Evolutionary conservation across 2,888 invertebrate species (phyloP), one percentile per base, ranked within the genome.

Genomic region (Luperina nickerlii): DNA sequence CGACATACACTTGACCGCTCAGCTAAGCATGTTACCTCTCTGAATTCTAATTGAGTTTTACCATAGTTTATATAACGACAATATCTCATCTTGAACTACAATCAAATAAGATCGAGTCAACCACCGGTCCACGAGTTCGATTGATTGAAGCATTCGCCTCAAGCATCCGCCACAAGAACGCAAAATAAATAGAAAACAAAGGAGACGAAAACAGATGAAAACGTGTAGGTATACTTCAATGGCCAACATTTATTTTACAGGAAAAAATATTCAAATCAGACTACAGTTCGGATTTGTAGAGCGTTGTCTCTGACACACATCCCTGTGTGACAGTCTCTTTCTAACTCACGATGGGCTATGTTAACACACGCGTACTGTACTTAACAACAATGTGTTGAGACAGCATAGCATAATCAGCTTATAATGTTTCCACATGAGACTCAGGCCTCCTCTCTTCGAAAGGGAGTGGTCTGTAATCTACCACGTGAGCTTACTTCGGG

Each of bases 121-220:
- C 24, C 11, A n/a, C 24, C n/a, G 45, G 6, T 62, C 27, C 51
- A 78, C 42, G 70, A 57, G 70, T 48, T 81, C 18, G 42, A 48
- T 70, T 57, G 76, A 69, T 51, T 45, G 32, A 60, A 70, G n/a
- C 20, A 69, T 77, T 63, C 38, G 11, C 32, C 32, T 51, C 38
- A 27, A 54, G n/a, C n/a, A 51, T 65, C 51, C 15, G 1, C 32
- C 8, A 27, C 18, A 65, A 42, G 27, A 57, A 57, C 62, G 0
- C 69, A 57, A 65, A 81, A 48, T 65, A 69, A 48, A 80, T 27
- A 57, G 6, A 69, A 81, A 66, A 74, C 32, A 67, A 20, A 18
- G 32, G 73, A 51, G 42, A 60, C 9, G 13, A 45, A 51, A 60
- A 57, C 57, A 5, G 3, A 69, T 48, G 24, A 9, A 69, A 68